Evolutionary conservation across 2,888 invertebrate genomes (phyloP).

Genomic region (Dynastes hyllus): DNA sequence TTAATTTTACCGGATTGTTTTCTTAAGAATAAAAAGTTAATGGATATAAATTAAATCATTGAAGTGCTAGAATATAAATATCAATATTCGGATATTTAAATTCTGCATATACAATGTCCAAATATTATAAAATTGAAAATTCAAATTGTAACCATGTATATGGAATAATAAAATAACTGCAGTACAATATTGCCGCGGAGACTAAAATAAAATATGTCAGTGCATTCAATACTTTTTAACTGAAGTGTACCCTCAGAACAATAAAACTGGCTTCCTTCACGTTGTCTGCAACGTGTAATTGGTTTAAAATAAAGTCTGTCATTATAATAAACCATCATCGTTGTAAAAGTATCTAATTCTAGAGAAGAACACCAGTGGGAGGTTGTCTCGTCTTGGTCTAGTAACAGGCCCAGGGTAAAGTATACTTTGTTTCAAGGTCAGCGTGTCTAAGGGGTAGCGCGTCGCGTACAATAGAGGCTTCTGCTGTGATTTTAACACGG

Average conservation of each 20-base stretch:
- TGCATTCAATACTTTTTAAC: constrained; percentile 8
- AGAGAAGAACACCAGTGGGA: constrained; percentile 57
- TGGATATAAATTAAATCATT: no score
- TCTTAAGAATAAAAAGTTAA: no score
- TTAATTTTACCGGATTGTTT: no score
- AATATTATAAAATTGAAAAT: no score
- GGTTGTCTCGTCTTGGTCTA: constrained; percentile 59
- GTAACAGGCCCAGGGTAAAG: constrained; percentile 59
- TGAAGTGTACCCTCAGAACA: constrained; percentile 4
- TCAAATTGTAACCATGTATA: no score
- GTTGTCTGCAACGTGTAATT: constrained; percentile 42
- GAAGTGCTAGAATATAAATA: no score
- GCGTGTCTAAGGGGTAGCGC: constrained; percentile 60
- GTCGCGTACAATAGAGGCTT: constrained; percentile 52
- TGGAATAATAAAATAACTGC: no score
- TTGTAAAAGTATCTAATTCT: constrained; percentile 55
- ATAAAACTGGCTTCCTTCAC: constrained; percentile 32
- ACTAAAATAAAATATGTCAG: neutral
- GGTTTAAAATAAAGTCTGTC: constrained; percentile 47
- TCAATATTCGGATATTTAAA: no score
- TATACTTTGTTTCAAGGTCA: constrained; percentile 61
- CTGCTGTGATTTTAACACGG: constrained; percentile 16
- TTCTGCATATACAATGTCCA: no score
- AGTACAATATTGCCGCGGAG: no score
- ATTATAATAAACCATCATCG: constrained; percentile 42